Base-by-base conservation (phyloP, 1,140 invertebrate species). In the Piezodorus guildinii region DNA sequence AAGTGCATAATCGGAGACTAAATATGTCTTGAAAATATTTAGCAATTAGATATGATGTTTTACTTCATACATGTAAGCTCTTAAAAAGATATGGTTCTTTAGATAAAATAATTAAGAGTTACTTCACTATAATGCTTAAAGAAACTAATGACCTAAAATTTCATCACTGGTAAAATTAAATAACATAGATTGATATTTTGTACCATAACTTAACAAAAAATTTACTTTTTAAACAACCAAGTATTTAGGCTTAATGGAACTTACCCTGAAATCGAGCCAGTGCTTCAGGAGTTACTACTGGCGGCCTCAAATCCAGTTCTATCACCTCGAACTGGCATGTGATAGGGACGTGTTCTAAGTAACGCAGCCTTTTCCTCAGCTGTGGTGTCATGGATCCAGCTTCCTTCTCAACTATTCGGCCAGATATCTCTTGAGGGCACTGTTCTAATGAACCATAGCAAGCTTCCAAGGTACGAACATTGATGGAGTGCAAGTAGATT, bases 401-500 rank as follows among this genome's bases (percentile, higher is more conserved):
- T 71, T 96, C 91, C 68, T 88, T 87, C 72, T 94, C 91, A 2
- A 96, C 72, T 56, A 96, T 85, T 64, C 78, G 78, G 5, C 86
- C 86, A 0, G 73, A 77, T 54, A 98, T 83, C 10, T 78, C 71
- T n/a, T 77, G 74, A 0, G 94, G 94, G 65, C 86, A 86, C 49
- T 84, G 76, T 65, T 90, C 85, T 54, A 96, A 78, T 52, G 79
- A 81, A 17, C 90, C 91, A 78, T 93, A 96, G 54, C 90, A 84
- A 52, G 85, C 81, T 71, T 90, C 86, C 66, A 98, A 74, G 83
- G 96, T 94, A 60, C 87, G 85, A 3, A 90, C 84, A 76, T 98
- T 97, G 67, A 98, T 74, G 4, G 90, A 85, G 77, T 96, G 90
- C 54, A 98, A 74, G 74, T 92, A 98, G 27, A 96, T 83, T 72